Base-by-base conservation (phyloP, 2,797 vertebrate genomes). In the Craterocephalus amniculus region DNA sequence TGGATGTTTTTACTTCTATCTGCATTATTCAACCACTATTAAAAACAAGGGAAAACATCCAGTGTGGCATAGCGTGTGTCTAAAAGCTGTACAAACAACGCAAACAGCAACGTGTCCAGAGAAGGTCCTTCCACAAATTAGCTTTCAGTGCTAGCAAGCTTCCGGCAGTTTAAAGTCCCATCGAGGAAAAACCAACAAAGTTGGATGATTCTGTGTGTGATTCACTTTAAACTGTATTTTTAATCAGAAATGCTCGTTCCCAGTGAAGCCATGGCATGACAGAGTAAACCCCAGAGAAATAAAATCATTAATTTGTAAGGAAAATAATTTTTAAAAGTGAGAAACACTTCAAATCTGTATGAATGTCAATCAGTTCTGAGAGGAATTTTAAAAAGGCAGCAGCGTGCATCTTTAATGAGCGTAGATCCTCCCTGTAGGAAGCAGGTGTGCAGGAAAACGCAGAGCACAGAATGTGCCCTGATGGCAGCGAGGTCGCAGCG, bases 401-500 rank as follows among this genome's bases (percentile, higher is more conserved):
- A 16, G 70, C 60, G 34, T 48, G 68, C 67, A 59, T 83, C 29
- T 52, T 58, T 64, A 81, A 78, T 43, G 61, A 74, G 69, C 26
- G 34, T 61, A 60, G 72, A 82, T 82, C 76, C 77, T 78, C 84
- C 70, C 80, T 14, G 80, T 11, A 75, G 77, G 83, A 60, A 45
- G 22, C 88, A 89, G 85, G 83, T 80, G 83, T 74, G 60, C 66
- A 36, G 16, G 72, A 70, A 80, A 80, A 88, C 76, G 56, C 14
- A 40, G 66, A 48, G n/a, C 58, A 54, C 75, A 83, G 80, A 81
- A 83, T 75, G 78, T 78, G 84, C 61, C n/a, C n/a, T n/a, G 69
- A 74, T 43, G 29, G 63, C 29, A 58, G 62, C 12, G 2, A 38
- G 36, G 59, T 57, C 70, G 57, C 45, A 68, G 67, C 72, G 78